Base-by-base conservation (phyloP, 2,888 invertebrate species). In the Pterostichus madidus region DNA sequence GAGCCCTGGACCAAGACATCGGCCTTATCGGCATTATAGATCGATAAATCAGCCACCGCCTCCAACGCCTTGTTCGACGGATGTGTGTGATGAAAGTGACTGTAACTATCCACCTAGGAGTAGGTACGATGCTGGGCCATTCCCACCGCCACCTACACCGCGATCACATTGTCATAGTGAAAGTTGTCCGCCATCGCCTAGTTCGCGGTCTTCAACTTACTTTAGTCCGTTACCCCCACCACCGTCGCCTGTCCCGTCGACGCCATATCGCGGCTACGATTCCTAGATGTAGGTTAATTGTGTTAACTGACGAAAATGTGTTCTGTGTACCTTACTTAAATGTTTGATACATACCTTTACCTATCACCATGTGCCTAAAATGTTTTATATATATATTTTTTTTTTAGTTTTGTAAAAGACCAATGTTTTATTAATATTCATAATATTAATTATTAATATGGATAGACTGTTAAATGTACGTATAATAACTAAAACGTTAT, bases 11-110 rank as follows among this genome's bases (percentile, higher is more conserved):
- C 56, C 56, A 15, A 92, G 94, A 13, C 94, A 95, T 80, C 93
- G 94, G 83, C 94, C 96, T 1, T 95, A 95, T 89, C 92, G 95
- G 32, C 95, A 96, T 90, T 95, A 96, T 89, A 76, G 83, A 85
- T 92, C 94, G 85, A 95, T 95, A 84, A 95, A 94, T 90, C 95
- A 96, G 89, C 96, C 97, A 0, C 98, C 98, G 6, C 98, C 98
- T 32, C 98, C 98, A 10, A 98, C 98, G 24, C 98, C 98, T 0
- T 98, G 97, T 88, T 97, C 97, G 85, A 98, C 98, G 46, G 98
- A 98, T 86, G 96, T 98, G 85, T 98, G 97, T 87, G 96, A 97
- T 89, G 97, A 97, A 89, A 96, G 96, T 31, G 81, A 88, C 88
- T 83, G 87, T 87, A 77, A 56, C 88, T 87, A 90, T 44, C 85